Conservation (phyloP, 1,140 invertebrate genomes). For the Calephelis virginiensis region DNA sequence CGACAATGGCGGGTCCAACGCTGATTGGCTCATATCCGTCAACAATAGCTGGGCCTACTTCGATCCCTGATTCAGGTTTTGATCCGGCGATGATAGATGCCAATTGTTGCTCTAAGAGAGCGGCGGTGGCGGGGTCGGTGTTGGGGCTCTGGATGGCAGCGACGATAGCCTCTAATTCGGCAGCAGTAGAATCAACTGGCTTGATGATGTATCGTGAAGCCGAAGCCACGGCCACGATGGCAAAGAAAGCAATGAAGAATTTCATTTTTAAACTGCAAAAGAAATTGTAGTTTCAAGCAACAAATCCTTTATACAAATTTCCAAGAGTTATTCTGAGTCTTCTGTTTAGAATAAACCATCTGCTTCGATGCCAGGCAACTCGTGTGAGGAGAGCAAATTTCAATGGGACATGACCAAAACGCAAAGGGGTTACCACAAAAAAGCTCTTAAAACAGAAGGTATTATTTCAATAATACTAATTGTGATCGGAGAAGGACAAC, state of each 20-base stretch:
- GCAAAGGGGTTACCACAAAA: no score
- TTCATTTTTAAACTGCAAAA: slow-evolving; percentile 43
- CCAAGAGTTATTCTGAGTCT: no score
- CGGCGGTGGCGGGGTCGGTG: slow-evolving; percentile 57
- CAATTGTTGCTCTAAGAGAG: slow-evolving; percentile 41
- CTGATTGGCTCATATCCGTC: slow-evolving; percentile 23
- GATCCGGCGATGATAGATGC: slow-evolving; percentile 27
- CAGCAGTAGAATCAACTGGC: slow-evolving; percentile 23
- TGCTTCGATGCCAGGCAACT: no score
- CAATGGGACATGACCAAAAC: no score
- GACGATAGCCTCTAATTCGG: slow-evolving; percentile 46
- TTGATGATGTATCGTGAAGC: slow-evolving; percentile 31
- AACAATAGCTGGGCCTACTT: slow-evolving; percentile 35
- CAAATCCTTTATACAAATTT: no score
- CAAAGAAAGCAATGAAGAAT: slow-evolving; percentile 49
- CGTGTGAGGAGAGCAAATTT: no score
- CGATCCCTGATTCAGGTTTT: slow-evolving; percentile 24
- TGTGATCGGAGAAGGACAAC: no score
- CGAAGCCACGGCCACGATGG: slow-evolving; percentile 44
- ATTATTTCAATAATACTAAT: no score
- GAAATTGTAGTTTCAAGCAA: background rate
- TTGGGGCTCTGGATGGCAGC: slow-evolving; percentile 53
- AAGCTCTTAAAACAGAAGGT: no score
- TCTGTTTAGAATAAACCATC: no score
- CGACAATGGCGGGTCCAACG: slow-evolving; percentile 25